These are phyloP conservation scores for Thripadectes ignobilis DNA, from an alignment of 2,797 vertebrate genomes.

Conservation along the genomic window DNA sequence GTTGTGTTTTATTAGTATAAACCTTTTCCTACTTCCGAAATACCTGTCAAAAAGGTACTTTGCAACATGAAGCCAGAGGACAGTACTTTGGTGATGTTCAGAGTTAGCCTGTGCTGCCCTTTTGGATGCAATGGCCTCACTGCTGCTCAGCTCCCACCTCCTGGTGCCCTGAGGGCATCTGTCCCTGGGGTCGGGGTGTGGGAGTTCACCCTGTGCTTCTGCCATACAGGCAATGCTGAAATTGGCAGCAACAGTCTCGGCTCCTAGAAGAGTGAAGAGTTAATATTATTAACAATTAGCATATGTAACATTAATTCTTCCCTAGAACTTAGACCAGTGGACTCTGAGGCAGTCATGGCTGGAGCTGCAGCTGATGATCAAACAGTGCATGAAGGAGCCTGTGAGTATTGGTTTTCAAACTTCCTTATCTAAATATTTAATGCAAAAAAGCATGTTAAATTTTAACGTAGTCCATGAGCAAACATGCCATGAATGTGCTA, in stretches of 20 bases:
- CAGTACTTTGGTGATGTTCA: background rate
- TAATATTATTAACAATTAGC: background rate
- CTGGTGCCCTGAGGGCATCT: background rate
- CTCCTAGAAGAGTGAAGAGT: conserved; percentile 67
- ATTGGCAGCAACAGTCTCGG: conserved; percentile 67
- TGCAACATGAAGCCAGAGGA: background rate
- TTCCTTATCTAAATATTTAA: background rate
- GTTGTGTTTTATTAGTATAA: background rate
- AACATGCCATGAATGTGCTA: conserved; percentile 36
- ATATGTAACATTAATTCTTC: background rate
- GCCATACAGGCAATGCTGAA: conserved; percentile 74
- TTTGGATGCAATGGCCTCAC: background rate
- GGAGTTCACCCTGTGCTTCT: conserved; percentile 39
- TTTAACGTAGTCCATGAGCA: conserved; percentile 36
- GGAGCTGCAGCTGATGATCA: conserved; percentile 81
- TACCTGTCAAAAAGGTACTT: background rate
- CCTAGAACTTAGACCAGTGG: conserved; percentile 81
- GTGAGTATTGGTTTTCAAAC: conserved; percentile 70
- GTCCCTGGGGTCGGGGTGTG: background rate
- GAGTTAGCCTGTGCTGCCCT: background rate
- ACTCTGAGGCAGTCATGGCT: conserved; percentile 79
- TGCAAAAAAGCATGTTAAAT: background rate
- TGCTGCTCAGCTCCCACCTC: background rate
- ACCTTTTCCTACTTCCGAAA: background rate
- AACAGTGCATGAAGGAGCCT: conserved; percentile 78